Conservation (phyloP, 2,888 invertebrate species). For the Beris chalybata region DNA sequence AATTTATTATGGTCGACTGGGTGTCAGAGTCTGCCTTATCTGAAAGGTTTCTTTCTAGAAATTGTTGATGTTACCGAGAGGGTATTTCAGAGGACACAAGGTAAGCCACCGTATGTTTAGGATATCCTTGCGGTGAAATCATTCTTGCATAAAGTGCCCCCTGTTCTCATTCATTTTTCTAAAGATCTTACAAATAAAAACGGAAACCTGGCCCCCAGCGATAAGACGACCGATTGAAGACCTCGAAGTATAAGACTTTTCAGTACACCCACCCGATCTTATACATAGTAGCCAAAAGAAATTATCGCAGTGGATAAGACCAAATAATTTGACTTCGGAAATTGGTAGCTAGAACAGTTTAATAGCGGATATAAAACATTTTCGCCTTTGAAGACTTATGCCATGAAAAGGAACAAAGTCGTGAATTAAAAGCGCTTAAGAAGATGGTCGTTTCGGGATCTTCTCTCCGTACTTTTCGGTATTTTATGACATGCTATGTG, state of each 20-base stretch:
- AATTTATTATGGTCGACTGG: constrained; percentile 13
- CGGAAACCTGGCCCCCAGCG: neutral
- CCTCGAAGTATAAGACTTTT: constrained; percentile 2
- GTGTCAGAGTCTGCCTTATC: neutral
- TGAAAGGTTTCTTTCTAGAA: neutral
- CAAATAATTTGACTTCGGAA: constrained; percentile 30
- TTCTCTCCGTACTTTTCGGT: too few species aligned
- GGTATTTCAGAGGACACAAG: constrained; percentile 3
- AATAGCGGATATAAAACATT: constrained; percentile 36
- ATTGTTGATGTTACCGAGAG: neutral
- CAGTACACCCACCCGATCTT: too few species aligned
- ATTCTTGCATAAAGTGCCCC: neutral
- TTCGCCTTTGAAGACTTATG: constrained; percentile 22
- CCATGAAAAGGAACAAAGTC: too few species aligned
- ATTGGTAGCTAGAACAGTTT: constrained; percentile 31
- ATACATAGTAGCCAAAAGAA: constrained; percentile 1
- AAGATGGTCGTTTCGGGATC: too few species aligned
- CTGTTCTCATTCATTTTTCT: neutral
- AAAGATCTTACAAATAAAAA: constrained; percentile 19
- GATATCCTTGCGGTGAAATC: constrained; percentile 1
- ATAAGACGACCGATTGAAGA: constrained; percentile 13
- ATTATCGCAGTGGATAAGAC: constrained; percentile 29
- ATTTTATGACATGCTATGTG: too few species aligned
- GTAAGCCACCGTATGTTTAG: constrained; percentile 12
- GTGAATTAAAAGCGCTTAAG: too few species aligned